These are phyloP conservation scores for Caenorhabditis sp. DNA, from an alignment of 2,888 invertebrate genomes.

Conservation along the genomic window DNA sequence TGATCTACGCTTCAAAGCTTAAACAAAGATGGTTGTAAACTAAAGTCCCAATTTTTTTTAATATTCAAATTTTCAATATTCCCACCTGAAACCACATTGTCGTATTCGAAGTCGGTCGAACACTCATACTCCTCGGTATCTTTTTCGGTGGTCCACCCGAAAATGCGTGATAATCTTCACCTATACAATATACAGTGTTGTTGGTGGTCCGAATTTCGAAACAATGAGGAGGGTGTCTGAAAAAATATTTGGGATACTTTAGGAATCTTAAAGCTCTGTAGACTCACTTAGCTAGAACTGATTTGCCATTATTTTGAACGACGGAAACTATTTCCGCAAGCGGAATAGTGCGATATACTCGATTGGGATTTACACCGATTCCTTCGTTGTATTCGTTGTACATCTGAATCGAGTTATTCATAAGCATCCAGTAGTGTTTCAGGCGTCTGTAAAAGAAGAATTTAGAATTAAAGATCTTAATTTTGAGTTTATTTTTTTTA, in stretches of 20 bases:
- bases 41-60: no score
- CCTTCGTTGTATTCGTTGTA: conserved; percentile 69
- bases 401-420: conserved; percentile 62
- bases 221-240: conserved; percentile 68
- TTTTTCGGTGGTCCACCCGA: conserved; percentile 54
- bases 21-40: no score
- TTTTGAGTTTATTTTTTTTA: no score
- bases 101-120: conserved; percentile 52
- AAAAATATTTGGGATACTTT: not conserved
- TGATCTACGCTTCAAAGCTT: no score
- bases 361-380: conserved; percentile 37
- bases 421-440: conserved; percentile 70
- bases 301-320: conserved; percentile 64
- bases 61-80: no score
- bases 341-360: conserved; percentile 62
- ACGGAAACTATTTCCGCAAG: conserved; percentile 67
- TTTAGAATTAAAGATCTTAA: no score
- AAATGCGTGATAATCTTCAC: conserved; percentile 66
- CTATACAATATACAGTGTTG: conserved; percentile 68
- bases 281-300: conserved; percentile 50
- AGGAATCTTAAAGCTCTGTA: not conserved
- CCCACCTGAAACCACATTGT: conserved; percentile 62
- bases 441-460: conserved; percentile 47
- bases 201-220: conserved; percentile 69
- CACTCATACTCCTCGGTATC: conserved; percentile 50